Evolutionary conservation across 2,113 vertebrate species (phyloP).

Genomic region (Rhabdornis inornatus): DNA sequence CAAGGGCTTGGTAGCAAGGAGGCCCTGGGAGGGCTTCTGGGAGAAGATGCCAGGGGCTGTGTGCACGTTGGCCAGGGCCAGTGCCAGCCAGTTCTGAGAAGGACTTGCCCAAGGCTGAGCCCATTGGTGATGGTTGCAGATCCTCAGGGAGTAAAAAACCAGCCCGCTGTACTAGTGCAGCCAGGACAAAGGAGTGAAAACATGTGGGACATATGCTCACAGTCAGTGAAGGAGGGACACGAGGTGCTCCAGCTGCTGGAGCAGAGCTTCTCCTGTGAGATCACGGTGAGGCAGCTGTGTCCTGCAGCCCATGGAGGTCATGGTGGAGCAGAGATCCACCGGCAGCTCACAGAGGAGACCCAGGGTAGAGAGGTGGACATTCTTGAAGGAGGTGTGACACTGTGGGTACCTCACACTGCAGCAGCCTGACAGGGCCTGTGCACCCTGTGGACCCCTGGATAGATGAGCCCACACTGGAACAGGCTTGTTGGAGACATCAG

Average conservation of each 20-base stretch:
- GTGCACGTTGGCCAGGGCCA: no score
- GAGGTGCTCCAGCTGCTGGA: neutral
- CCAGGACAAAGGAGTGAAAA: neutral
- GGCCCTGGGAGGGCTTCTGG: neutral
- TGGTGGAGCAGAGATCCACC: neutral
- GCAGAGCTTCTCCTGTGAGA: neutral
- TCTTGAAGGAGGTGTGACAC: accelerated
- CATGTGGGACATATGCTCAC: no score
- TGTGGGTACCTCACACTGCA: neutral
- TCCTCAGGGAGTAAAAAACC: no score
- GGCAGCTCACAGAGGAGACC: neutral
- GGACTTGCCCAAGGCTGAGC: neutral
- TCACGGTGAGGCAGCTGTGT: accelerated
- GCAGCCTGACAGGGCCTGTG: neutral
- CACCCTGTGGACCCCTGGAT: no score
- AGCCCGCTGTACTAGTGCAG: neutral
- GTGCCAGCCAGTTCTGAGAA: neutral
- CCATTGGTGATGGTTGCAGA: accelerated
- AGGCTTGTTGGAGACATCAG: neutral
- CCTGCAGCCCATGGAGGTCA: neutral
- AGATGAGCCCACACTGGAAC: neutral
- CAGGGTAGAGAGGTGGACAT: accelerated
- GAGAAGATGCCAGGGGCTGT: neutral
- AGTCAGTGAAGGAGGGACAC: neutral
- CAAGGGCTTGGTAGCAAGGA: neutral